Base-by-base conservation (phyloP, 2,797 vertebrate genomes). In the Sebastes iracundus region DNA sequence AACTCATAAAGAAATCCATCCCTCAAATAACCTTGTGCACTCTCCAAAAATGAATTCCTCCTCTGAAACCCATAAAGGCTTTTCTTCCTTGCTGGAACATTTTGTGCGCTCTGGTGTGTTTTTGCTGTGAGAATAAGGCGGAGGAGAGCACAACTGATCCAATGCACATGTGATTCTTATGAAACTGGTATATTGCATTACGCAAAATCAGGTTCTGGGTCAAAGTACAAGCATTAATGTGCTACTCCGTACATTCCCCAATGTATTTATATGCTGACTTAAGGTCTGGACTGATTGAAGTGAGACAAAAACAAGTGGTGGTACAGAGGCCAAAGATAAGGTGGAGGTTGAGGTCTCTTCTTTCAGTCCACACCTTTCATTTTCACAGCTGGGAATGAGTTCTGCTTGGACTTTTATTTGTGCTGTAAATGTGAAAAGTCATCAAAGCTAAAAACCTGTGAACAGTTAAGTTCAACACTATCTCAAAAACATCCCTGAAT, bases 11-110 rank as follows among this genome's bases (percentile, higher is more conserved):
- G 71, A 87, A 23, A 82, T 64, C 52, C 69, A 82, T 69, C 46
- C 69, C 25, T 81, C 7, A 52, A 78, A 83, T 64, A 87, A 84
- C 67, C 67, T 38, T 68, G 49, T 64, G 35, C 42, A 25, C 69
- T 75, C 18, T 93, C 82, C 86, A 91, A 80, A 65, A 70, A 58
- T 30, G 42, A 92, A 92, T 89, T 92, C 84, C 82, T 79, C 73
- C 35, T 72, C 79, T 87, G 73, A 75, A 93, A 82, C 79, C 64
- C 80, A 83, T 87, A 80, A 90, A 88, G 70, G 14, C 20, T 82
- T 59, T 83, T 91, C 89, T 83, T 42, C 72, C 75, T 58, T 25
- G n/a, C 75, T 58, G 80, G 88, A 89, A 91, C 87, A 89, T 81
- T 90, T 53, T 88, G 87, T 87, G 49, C 88, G 1, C 14, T 38